phyloP scores from a whole-genome alignment of 2,888 invertebrate species.

The Petrophora chlorosata region DNA sequence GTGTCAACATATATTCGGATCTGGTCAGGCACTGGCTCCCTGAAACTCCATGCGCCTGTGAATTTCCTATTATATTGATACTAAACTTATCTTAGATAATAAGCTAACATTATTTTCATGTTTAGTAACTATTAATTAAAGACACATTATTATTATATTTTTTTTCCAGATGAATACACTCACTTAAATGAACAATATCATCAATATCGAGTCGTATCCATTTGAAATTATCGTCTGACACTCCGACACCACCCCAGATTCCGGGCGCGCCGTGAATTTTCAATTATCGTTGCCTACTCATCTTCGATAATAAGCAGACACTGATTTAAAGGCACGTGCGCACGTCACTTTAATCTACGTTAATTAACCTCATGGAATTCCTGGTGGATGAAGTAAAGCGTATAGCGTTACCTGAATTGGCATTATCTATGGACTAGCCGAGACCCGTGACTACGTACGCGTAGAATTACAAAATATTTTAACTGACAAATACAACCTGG shows the following conservation, averaged over 20 bases:
- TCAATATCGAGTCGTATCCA: constrained; percentile 48
- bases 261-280: constrained; percentile 51
- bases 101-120: too few relatives aligned
- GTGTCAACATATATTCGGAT: too few relatives aligned
- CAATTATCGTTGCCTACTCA: constrained; percentile 59
- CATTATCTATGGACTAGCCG: too few relatives aligned
- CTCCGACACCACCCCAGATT: constrained; percentile 48
- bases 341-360: background rate
- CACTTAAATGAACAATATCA: constrained; percentile 54
- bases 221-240: constrained; percentile 30
- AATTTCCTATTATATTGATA: too few relatives aligned
- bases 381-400: background rate
- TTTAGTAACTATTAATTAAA: too few relatives aligned
- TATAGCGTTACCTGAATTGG: background rate
- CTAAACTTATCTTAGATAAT: too few relatives aligned
- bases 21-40: too few relatives aligned
- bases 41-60: too few relatives aligned
- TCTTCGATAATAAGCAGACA: constrained; percentile 47
- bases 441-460: too few relatives aligned
- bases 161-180: too few relatives aligned
- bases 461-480: too few relatives aligned
- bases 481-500: background rate
- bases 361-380: background rate
- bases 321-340: constrained; percentile 42
- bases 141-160: too few relatives aligned